Evolutionary conservation across 2,888 invertebrate genomes (phyloP), one percentile per base, ranked within the genome.

Genomic region (Meganola albula): DNA sequence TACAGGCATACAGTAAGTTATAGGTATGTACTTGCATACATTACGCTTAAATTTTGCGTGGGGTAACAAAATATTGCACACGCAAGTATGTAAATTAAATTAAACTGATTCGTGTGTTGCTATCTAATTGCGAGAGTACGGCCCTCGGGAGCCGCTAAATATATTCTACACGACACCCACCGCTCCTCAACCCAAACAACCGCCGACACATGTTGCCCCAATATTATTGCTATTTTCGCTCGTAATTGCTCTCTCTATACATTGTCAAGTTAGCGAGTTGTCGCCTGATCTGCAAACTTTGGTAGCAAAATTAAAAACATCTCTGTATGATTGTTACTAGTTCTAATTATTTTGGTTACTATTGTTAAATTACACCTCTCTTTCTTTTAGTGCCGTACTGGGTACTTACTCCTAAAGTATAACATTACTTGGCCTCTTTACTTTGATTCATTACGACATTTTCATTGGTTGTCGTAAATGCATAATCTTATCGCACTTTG

Each of bases 401-500:
- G n/a, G 18, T 35, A 23, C 27, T n/a, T n/a, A n/a, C n/a, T n/a
- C n/a, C n/a, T n/a, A n/a, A n/a, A n/a, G n/a, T n/a, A 8, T 27
- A 24, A 31, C 33, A 45, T 40, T 37, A 46, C 40, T 53, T 55
- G 51, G 43, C 53, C 56, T 52, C 40, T 50, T 64, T 65, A 44
- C 49, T 53, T 62, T 44, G 58, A 62, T 65, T 63, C 32, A 50
- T 43, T 54, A 49, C 56, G 47, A 54, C 41, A 48, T 43, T 53
- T 54, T 53, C 59, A 74, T 73, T 75, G 72, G 72, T 56, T 58
- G 55, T 52, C 54, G 57, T 48, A 45, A 46, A 34, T 46, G 44
- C 52, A 61, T 66, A 76, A 82, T 80, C 83, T 82, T 79, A 83
- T 82, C 82, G 73, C 52, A 35, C 34, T 43, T 52, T 63, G 79